These are phyloP conservation scores for Furcula furcula DNA, from an alignment of 2,888 invertebrate genomes.

Conservation along the genomic window DNA sequence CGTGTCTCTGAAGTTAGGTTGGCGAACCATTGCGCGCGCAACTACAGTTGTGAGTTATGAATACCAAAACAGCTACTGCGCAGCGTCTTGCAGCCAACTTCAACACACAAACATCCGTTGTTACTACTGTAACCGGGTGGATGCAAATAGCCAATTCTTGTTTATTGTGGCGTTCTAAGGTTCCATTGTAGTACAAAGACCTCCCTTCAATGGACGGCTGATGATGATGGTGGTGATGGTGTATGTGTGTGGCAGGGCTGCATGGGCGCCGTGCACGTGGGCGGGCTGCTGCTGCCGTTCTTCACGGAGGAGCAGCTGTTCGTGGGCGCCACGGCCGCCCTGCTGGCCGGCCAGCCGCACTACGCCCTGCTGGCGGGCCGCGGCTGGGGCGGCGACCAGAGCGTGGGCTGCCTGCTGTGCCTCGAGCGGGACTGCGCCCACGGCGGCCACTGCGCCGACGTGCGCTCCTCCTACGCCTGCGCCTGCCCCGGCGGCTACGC, in stretches of 20 bases:
- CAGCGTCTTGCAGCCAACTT: too few species aligned
- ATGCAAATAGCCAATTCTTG: not conserved
- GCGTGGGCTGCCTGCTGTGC: slow-evolving; percentile 90
- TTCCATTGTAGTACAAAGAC: too few species aligned
- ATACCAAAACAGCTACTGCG: too few species aligned
- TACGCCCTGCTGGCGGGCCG: slow-evolving; percentile 62
- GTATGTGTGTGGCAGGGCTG: slow-evolving; percentile 85
- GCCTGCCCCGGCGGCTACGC: slow-evolving; percentile 89
- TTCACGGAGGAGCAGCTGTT: slow-evolving; percentile 89
- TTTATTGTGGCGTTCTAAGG: not conserved
- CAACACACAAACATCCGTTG: too few species aligned
- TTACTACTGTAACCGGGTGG: too few species aligned
- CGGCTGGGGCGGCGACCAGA: slow-evolving; percentile 58
- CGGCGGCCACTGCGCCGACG: slow-evolving; percentile 73
- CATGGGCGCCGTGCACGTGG: slow-evolving; percentile 92
- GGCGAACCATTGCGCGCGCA: too few species aligned
- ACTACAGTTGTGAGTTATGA: too few species aligned
- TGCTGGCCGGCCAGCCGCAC: slow-evolving; percentile 69
- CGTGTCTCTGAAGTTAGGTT: too few species aligned
- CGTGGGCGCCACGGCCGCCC: slow-evolving; percentile 72
- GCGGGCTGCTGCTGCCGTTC: slow-evolving; percentile 91
- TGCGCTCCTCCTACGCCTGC: slow-evolving; percentile 86
- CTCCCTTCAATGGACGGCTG: not conserved
- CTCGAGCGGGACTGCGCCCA: slow-evolving; percentile 89
- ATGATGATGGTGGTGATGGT: not conserved